phyloP scores from a whole-genome alignment of 2,888 invertebrate species.

The Drosophila bunnanda region DNA sequence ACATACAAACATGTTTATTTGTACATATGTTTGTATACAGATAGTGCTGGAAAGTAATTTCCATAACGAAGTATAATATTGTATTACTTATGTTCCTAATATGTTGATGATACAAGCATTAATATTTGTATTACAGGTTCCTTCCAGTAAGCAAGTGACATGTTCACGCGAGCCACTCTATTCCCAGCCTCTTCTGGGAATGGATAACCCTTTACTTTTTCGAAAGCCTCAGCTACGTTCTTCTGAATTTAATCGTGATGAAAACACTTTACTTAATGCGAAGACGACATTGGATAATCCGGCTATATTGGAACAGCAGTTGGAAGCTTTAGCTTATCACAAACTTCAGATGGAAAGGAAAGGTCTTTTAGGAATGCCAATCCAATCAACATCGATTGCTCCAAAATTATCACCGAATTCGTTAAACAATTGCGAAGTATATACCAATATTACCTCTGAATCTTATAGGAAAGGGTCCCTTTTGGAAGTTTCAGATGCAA shows the following conservation, averaged over 20 bases:
- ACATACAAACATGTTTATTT: background rate
- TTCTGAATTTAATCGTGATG: slow-evolving; percentile 48
- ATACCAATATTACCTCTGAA: slow-evolving; percentile 36
- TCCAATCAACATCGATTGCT: slow-evolving; percentile 21
- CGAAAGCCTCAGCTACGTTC: slow-evolving; percentile 60
- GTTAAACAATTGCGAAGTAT: slow-evolving; percentile 38
- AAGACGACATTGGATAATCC: slow-evolving; percentile 83
- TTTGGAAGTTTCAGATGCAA: background rate
- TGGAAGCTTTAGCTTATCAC: slow-evolving; percentile 84
- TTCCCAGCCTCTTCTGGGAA: slow-evolving; percentile 88
- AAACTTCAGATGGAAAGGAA: slow-evolving; percentile 84
- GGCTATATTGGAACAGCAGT: slow-evolving; percentile 82
- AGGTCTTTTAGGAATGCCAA: slow-evolving; percentile 66
- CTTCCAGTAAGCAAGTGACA: slow-evolving; percentile 90
- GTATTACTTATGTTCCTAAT: too few relatives aligned
- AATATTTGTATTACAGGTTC: slow-evolving; percentile 86
- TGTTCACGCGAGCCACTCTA: slow-evolving; percentile 90
- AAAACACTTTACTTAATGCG: slow-evolving; percentile 51
- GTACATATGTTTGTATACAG: too few relatives aligned
- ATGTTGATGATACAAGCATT: too few relatives aligned
- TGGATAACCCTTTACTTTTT: slow-evolving; percentile 54
- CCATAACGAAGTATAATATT: too few relatives aligned
- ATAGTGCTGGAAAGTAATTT: background rate
- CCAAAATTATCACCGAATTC: slow-evolving; percentile 74
- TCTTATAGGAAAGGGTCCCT: background rate